These are phyloP conservation scores for Bubo bubo DNA, from an alignment of 2,113 vertebrate species.

Conservation along the genomic window DNA sequence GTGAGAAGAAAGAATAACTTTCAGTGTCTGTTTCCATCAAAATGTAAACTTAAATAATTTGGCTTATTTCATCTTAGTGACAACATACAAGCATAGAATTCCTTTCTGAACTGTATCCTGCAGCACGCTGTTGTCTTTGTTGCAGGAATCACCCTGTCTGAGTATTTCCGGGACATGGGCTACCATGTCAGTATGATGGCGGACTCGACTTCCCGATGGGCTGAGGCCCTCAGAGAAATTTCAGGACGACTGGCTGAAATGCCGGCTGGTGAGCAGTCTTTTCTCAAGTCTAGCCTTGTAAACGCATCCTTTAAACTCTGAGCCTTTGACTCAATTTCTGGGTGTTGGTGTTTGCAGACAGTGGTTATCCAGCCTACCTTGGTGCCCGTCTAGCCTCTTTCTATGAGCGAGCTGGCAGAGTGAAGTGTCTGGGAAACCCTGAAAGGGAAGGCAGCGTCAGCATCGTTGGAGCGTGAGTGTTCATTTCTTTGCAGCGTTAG, in stretches of 20 bases:
- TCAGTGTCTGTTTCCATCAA: neutral
- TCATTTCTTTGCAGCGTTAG: neutral
- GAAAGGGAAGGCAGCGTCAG: slow-evolving; percentile 97
- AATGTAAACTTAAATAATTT: neutral
- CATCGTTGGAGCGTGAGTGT: slow-evolving; percentile 96
- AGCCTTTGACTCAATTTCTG: neutral
- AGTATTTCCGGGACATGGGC: slow-evolving; percentile 98
- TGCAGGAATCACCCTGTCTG: slow-evolving; percentile 93
- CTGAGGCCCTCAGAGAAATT: slow-evolving; percentile 96
- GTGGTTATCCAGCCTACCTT: slow-evolving; percentile 96
- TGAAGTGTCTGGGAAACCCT: slow-evolving; percentile 97
- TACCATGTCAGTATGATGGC: slow-evolving; percentile 99
- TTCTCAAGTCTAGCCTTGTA: neutral
- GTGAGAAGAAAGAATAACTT: neutral
- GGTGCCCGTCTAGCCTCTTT: slow-evolving; percentile 95
- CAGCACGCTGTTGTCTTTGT: neutral
- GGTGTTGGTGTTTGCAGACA: slow-evolving; percentile 81
- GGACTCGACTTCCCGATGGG: slow-evolving; percentile 97
- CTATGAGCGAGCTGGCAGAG: slow-evolving; percentile 94
- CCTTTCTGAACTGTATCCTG: neutral
- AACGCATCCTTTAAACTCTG: neutral
- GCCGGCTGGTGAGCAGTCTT: slow-evolving; percentile 87
- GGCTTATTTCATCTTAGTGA: neutral
- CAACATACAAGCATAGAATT: neutral
- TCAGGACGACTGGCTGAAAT: slow-evolving; percentile 97